Percentiles rank a stretch among this genome's conserved stretches.
phyloP scores from a whole-genome alignment of 1,140 invertebrate species.

The Ridgeia piscesae region DNA sequence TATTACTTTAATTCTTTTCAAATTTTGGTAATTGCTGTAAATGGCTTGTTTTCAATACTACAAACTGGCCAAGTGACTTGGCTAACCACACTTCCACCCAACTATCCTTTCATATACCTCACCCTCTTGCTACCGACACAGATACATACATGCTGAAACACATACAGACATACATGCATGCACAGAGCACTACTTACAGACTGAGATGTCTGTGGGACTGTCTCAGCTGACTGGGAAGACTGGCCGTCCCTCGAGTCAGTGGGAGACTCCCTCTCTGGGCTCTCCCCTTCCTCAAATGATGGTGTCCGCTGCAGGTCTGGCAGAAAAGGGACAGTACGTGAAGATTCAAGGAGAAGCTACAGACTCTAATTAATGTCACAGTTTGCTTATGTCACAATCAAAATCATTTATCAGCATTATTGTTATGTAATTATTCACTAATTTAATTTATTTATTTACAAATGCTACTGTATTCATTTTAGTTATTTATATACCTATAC shows the following conservation, averaged over 20 bases:
- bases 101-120: no score
- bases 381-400: background rate
- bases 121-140: no score
- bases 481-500: no score
- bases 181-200: background rate
- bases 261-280: background rate
- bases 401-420: no score
- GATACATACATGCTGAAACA: background rate
- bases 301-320: background rate
- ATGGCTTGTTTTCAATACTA: background rate
- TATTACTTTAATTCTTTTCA: background rate
- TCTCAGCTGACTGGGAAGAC: background rate
- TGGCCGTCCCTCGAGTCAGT: background rate
- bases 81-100: background rate
- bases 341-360: no score
- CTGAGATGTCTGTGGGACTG: background rate
- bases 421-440: no score
- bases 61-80: background rate
- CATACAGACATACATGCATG: background rate
- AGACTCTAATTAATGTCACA: background rate
- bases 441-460: no score
- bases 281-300: background rate
- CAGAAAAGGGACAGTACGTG: background rate
- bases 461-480: no score
- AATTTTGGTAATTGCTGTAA: background rate